These are phyloP conservation scores for Halcyon chelicuti DNA, from an alignment of 2,797 vertebrate species.

Conservation along the genomic window DNA sequence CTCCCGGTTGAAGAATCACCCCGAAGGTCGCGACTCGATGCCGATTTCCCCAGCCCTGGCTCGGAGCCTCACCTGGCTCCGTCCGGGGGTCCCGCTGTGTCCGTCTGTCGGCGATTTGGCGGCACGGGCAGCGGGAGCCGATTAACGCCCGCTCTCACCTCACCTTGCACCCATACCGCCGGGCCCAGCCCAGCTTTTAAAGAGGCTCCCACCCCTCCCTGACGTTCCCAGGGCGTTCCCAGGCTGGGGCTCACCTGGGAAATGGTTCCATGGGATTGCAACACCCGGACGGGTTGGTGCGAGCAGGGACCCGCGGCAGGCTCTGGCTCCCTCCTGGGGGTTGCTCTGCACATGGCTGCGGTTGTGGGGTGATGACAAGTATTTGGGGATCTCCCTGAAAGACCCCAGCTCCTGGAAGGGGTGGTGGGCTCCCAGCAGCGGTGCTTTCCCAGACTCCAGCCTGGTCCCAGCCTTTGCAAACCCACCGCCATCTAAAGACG, in stretches of 20 bases:
- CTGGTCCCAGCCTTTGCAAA: accelerated
- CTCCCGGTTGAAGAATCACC: accelerated
- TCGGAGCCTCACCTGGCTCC: background rate
- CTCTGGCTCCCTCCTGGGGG: background rate
- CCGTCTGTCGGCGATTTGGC: background rate
- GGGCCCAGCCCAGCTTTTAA: conserved; percentile 17
- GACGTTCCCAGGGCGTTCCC: conserved; percentile 56
- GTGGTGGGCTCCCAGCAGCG: background rate
- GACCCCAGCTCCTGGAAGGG: background rate
- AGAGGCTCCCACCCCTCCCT: conserved; percentile 42
- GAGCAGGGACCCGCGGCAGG: background rate
- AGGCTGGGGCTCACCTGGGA: background rate
- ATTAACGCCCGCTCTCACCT: background rate
- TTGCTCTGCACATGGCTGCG: accelerated
- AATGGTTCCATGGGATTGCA: background rate
- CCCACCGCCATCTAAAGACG: accelerated
- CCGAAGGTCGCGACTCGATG: accelerated
- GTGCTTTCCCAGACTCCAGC: background rate
- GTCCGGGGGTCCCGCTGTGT: background rate
- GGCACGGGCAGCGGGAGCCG: background rate
- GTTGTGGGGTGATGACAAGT: accelerated
- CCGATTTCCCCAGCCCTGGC: accelerated
- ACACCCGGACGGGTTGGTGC: background rate
- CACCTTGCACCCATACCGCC: conserved; percentile 1
- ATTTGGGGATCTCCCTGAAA: background rate